phyloP scores from a whole-genome alignment of 1,140 invertebrate species.

The Caligus rogercresseyi region DNA sequence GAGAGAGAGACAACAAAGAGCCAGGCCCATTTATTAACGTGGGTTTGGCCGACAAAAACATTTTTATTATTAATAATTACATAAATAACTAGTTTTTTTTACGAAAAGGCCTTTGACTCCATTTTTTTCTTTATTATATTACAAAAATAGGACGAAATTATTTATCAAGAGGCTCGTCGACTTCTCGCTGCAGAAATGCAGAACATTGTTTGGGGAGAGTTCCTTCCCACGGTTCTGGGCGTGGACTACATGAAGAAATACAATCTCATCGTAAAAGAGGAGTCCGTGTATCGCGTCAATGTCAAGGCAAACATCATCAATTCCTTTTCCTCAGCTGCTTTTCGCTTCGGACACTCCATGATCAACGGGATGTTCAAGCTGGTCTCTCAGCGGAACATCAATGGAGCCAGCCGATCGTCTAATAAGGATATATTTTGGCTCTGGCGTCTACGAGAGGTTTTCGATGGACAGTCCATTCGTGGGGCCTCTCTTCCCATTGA shows the following conservation, averaged over 20 bases:
- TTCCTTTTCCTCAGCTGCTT: slow-evolving; percentile 25
- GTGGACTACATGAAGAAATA: slow-evolving; percentile 25
- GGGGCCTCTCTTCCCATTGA: slow-evolving; percentile 11
- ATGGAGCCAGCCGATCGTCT: background rate
- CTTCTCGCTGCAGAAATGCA: slow-evolving; percentile 25
- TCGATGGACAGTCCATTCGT: slow-evolving; percentile 16
- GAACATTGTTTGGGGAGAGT: slow-evolving; percentile 23
- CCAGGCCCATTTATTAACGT: background rate
- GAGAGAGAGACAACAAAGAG: background rate
- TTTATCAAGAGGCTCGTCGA: slow-evolving; percentile 24
- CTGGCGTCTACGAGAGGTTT: slow-evolving; percentile 13
- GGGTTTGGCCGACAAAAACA: too few relatives aligned
- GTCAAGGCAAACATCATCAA: slow-evolving; percentile 23
- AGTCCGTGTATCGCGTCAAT: slow-evolving; percentile 26
- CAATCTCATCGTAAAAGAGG: slow-evolving; percentile 32
- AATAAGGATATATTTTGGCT: slow-evolving; percentile 11
- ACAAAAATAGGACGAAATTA: slow-evolving; percentile 31
- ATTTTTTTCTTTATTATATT: slow-evolving; percentile 28
- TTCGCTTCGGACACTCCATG: slow-evolving; percentile 26
- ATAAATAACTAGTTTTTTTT: too few relatives aligned
- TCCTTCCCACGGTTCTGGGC: slow-evolving; percentile 40
- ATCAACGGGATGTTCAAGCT: slow-evolving; percentile 20
- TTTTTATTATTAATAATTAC: too few relatives aligned
- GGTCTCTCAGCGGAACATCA: slow-evolving; percentile 5
- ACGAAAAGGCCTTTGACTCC: slow-evolving; percentile 31